Conservation (phyloP, 1,140 invertebrate genomes). For the Brachionus paranguensis region DNA sequence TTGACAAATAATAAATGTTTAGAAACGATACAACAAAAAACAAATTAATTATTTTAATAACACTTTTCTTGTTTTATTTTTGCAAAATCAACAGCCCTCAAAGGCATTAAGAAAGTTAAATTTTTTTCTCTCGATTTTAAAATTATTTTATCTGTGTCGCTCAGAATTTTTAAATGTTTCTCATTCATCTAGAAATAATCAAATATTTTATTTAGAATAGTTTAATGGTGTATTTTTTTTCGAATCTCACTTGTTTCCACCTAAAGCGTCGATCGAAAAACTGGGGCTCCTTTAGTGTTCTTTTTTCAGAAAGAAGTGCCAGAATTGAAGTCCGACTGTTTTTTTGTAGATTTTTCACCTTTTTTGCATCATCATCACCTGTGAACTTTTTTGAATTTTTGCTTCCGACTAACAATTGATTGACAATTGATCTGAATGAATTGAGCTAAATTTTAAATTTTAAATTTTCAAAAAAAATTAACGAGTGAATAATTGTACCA, state of each 20-base stretch:
- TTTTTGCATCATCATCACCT: not conserved
- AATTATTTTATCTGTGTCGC: not conserved
- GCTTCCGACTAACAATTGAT: not conserved
- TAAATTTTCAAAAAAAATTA: not conserved
- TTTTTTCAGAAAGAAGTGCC: not conserved
- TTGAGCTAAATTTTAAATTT: not conserved
- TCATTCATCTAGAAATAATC: not conserved
- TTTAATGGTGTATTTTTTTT: not conserved
- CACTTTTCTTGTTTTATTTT: not conserved
- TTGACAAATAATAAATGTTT: not conserved
- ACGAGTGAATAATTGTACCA: not conserved
- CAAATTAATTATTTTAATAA: not conserved
- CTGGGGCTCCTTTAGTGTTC: not conserved
- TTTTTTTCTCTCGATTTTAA: not conserved
- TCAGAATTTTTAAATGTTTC: not conserved
- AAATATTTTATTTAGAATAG: not conserved
- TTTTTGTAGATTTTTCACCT: not conserved
- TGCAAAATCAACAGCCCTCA: not conserved
- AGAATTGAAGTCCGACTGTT: not conserved
- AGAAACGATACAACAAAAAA: not conserved
- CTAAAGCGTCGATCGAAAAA: not conserved
- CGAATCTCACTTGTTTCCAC: not conserved
- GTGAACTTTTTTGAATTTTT: not conserved
- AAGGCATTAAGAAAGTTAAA: not conserved
- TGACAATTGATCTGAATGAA: not conserved